Evolutionary conservation across 2,113 vertebrate genomes (phyloP).

Genomic region (Ptilorrhoa leucosticta): DNA sequence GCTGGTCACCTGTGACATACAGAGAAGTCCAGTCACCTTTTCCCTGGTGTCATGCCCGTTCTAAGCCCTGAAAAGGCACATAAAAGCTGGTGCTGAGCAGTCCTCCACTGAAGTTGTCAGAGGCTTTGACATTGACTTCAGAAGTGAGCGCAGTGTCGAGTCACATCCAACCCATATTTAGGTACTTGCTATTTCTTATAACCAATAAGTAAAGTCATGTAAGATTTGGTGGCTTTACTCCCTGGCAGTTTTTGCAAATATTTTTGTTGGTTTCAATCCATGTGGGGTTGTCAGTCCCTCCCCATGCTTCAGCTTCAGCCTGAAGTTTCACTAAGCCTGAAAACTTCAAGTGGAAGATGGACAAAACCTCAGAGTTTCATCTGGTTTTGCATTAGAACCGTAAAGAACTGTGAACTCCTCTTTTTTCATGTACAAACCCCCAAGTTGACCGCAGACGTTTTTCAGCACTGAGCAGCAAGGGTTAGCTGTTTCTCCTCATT

Average conservation of each 20-base stretch:
- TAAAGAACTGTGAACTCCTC: background rate
- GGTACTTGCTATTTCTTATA: background rate
- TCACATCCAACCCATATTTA: background rate
- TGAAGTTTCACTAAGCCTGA: background rate
- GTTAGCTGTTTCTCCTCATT: constrained; percentile 6
- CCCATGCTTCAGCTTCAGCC: background rate
- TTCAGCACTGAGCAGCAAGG: background rate
- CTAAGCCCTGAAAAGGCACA: rapidly evolving
- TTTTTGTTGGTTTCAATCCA: background rate
- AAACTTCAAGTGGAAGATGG: background rate
- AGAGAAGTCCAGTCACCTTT: background rate
- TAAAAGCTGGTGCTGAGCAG: background rate
- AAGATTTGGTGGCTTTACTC: background rate
- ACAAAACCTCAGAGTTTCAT: background rate
- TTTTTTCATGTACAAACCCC: background rate
- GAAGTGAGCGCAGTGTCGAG: background rate
- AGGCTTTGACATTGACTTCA: background rate
- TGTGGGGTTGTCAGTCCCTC: background rate
- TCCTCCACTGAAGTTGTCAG: background rate
- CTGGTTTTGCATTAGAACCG: background rate
- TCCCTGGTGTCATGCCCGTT: background rate
- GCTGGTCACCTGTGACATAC: background rate
- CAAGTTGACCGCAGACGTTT: background rate
- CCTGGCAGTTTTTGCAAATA: background rate
- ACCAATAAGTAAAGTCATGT: background rate